phyloP scores from a whole-genome alignment of 2,113 vertebrate genomes.

The Actinemys pallida region DNA sequence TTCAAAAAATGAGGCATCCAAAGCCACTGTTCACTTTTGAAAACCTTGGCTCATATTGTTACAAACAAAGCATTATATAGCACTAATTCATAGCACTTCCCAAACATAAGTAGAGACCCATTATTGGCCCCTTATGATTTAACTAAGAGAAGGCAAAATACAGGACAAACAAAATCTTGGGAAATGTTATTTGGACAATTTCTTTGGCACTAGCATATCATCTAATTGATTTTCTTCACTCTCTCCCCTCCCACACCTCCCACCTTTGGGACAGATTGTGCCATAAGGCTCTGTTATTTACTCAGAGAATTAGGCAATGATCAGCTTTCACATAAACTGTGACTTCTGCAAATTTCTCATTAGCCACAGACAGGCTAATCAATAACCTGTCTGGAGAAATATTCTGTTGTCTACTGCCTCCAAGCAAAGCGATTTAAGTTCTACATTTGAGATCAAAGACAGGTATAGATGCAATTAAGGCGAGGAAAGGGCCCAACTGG shows the following conservation, averaged over 20 bases:
- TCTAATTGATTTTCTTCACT: conserved; percentile 20
- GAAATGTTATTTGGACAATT: conserved; percentile 30
- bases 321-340: conserved; percentile 28
- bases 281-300: conserved; percentile 55
- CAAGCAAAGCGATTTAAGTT: neutral
- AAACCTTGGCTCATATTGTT: neutral
- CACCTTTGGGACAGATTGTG: conserved; percentile 26
- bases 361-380: neutral
- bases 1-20: neutral
- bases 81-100: neutral
- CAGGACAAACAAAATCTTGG: neutral
- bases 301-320: conserved; percentile 61
- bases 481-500: neutral
- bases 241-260: neutral
- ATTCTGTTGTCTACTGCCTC: neutral
- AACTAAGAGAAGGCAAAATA: neutral
- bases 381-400: neutral
- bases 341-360: conserved; percentile 38
- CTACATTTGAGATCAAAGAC: neutral
- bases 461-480: neutral
- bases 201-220: conserved; percentile 26
- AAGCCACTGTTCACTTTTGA: neutral
- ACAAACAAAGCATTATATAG: neutral
- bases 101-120: neutral
- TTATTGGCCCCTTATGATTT: neutral